These are phyloP conservation scores for Xanthorhoe designata DNA, from an alignment of 2,888 invertebrate genomes.

Conservation along the genomic window DNA sequence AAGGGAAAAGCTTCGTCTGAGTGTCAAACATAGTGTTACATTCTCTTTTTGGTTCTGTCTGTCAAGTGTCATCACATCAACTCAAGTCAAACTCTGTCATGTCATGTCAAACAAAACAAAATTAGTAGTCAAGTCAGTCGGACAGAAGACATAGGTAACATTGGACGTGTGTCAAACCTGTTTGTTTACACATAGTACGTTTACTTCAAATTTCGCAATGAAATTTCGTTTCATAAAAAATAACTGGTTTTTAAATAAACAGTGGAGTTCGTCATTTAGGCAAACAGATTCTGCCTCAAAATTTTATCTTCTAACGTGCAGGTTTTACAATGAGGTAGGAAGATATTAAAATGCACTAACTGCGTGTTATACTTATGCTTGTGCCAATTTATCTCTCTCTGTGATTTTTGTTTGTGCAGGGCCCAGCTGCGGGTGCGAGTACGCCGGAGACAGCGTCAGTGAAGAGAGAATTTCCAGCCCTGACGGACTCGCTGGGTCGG, in stretches of 20 bases:
- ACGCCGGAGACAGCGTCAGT: conserved; percentile 21
- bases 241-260: conserved; percentile 26
- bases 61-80: no score
- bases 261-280: not conserved
- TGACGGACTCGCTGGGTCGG: conserved; percentile 94
- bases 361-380: not conserved
- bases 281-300: not conserved
- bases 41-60: no score
- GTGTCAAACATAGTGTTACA: no score
- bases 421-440: conserved; percentile 1
- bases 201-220: conserved; percentile 20
- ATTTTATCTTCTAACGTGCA: not conserved
- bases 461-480: conserved; percentile 47
- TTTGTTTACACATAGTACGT: not conserved
- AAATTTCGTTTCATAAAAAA: conserved; percentile 33
- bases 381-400: not conserved
- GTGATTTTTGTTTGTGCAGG: not conserved
- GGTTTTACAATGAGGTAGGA: conserved; percentile 34
- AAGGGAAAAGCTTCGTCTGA: no score
- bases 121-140: not conserved
- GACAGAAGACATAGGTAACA: not conserved
- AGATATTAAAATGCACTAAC: not conserved
- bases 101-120: no score
- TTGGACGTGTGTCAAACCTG: not conserved
- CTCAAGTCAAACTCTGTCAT: no score